Conservation (phyloP, 2,888 invertebrate species). For the Ormyrus nitidulus region DNA sequence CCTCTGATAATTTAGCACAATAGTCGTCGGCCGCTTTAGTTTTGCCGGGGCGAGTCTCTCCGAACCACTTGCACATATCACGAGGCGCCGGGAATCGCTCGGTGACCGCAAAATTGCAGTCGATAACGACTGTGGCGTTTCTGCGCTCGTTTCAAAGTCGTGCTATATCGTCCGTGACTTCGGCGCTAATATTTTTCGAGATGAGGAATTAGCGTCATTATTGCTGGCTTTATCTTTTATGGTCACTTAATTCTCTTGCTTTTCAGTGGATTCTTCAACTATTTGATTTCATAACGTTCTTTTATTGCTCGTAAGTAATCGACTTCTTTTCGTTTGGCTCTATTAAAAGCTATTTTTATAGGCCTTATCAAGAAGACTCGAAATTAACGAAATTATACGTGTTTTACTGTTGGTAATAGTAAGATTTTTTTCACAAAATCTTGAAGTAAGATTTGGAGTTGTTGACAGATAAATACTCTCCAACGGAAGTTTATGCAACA, state of each 20-base stretch:
- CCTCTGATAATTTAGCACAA: slow-evolving; percentile 61
- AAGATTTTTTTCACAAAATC: too few species aligned
- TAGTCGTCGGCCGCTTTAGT: slow-evolving; percentile 27
- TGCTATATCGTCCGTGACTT: background rate
- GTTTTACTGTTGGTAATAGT: too few species aligned
- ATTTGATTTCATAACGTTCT: slow-evolving; percentile 25
- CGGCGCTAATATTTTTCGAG: background rate
- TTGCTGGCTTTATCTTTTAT: slow-evolving; percentile 41
- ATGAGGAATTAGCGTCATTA: slow-evolving; percentile 46
- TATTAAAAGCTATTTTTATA: too few species aligned
- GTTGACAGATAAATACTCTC: too few species aligned
- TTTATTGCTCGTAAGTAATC: slow-evolving; percentile 28
- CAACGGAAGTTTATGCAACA: background rate
- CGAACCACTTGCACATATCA: slow-evolving; percentile 2
- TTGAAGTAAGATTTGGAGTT: too few species aligned
- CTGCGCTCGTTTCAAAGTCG: too few species aligned
- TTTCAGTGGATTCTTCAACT: background rate
- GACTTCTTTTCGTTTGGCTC: background rate
- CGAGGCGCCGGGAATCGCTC: background rate
- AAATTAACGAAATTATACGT: too few species aligned
- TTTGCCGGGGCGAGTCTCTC: slow-evolving; percentile 13
- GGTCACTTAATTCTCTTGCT: slow-evolving; percentile 18
- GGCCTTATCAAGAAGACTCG: too few species aligned
- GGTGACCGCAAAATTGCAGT: slow-evolving; percentile 31
- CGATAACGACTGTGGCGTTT: slow-evolving; percentile 23